Conservation (phyloP, 2,797 vertebrate species). For the Periparus ater region DNA sequence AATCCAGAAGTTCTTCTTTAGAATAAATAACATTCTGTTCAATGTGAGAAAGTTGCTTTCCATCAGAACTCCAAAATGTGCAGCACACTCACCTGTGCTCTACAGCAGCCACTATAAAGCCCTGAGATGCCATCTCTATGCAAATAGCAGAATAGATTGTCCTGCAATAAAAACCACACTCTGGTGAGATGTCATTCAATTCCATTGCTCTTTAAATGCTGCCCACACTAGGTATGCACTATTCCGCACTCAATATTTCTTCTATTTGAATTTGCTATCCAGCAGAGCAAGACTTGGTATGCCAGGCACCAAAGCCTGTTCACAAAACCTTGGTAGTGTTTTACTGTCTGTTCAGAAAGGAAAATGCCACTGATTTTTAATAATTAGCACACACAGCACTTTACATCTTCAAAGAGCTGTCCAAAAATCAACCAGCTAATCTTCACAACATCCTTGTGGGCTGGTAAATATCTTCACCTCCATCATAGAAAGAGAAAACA, state of each 20-base stretch:
- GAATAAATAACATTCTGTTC: neutral
- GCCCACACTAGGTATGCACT: neutral
- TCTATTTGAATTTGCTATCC: neutral
- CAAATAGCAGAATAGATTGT: conserved; percentile 95
- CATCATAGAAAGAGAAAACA: neutral
- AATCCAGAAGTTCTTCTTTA: neutral
- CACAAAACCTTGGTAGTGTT: neutral
- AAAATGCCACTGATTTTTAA: neutral
- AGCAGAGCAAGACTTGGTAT: neutral
- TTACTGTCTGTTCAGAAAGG: neutral
- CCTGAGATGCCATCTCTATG: conserved; percentile 90
- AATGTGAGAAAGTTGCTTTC: neutral
- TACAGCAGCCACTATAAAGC: conserved; percentile 92
- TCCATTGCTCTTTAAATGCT: neutral
- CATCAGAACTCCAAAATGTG: neutral
- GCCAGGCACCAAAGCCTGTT: neutral
- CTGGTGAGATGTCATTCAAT: neutral
- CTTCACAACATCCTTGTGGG: neutral
- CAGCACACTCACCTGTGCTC: conserved; percentile 88
- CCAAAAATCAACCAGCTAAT: neutral
- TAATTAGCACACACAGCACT: neutral
- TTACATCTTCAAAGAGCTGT: neutral
- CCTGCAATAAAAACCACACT: conserved; percentile 74
- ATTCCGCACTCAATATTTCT: neutral
- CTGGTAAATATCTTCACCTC: neutral